Evolutionary conservation across 1,140 invertebrate genomes (phyloP).

Genomic region (Ephestia elutella): DNA sequence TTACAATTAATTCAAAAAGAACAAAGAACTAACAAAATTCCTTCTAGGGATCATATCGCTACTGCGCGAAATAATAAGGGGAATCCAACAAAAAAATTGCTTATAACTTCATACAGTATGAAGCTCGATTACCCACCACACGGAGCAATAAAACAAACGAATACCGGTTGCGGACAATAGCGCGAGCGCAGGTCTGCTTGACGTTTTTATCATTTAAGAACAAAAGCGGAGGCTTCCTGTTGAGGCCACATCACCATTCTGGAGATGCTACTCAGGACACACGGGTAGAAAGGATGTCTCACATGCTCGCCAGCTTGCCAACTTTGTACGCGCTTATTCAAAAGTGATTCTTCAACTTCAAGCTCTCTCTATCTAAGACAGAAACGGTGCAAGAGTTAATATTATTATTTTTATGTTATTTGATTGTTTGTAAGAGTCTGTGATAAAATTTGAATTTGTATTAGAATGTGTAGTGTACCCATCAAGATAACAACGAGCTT

Average conservation of each 20-base stretch:
- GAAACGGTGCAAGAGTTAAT: too few relatives aligned
- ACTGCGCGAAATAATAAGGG: background rate
- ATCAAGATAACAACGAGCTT: too few relatives aligned
- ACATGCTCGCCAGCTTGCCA: slow-evolving; percentile 1
- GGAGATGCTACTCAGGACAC: slow-evolving; percentile 44
- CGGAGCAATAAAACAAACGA: slow-evolving; percentile 54
- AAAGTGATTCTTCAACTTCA: too few relatives aligned
- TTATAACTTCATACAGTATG: slow-evolving; percentile 29
- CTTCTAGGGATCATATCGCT: background rate
- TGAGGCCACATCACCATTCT: slow-evolving; percentile 67
- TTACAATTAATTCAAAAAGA: background rate
- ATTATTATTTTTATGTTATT: too few relatives aligned
- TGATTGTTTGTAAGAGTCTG: too few relatives aligned
- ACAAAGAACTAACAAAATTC: background rate
- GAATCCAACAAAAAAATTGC: slow-evolving; percentile 8
- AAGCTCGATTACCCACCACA: slow-evolving; percentile 19
- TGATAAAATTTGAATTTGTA: too few relatives aligned
- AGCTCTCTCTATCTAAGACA: too few relatives aligned
- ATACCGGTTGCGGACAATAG: slow-evolving; percentile 61
- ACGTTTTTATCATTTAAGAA: slow-evolving; percentile 72
- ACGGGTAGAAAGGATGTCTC: slow-evolving; percentile 15
- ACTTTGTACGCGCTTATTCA: too few relatives aligned
- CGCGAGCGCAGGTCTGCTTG: slow-evolving; percentile 51
- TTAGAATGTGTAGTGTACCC: too few relatives aligned
- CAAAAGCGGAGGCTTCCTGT: slow-evolving; percentile 70